Base-by-base conservation (phyloP, 2,888 invertebrate species). In the Tetramorium bicarinatum region DNA sequence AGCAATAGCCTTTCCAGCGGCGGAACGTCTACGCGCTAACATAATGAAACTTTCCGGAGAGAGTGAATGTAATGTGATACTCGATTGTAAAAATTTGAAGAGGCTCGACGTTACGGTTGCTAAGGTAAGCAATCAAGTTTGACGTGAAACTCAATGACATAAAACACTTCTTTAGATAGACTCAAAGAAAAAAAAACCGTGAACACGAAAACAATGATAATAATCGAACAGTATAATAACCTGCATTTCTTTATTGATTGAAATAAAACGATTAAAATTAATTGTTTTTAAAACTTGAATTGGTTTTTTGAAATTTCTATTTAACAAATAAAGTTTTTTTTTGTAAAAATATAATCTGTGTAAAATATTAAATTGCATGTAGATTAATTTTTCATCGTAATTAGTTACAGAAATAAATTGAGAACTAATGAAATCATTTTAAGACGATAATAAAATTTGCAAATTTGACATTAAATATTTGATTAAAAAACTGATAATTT, bases 1-100 rank as follows among this genome's bases (percentile, higher is more conserved):
- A 89, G 96, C 97, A 91, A 95, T 98, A 74, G 95, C 97, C 81
- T 98, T 97, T 95, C 97, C 98, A n/a, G 97, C 98, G 4, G 97
- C 98, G 0, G 98, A 98, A 95, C 97, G 96, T 95, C 95, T 98
- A 91, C 95, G 96, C 67, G 95, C 95, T 84, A 91, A 91, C 25
- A 93, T 96, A 75, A 94, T 96, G 83, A 93, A 92, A 54, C 85
- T 92, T 56, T 90, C 90, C 11, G 89, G 91, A 59, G 85, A 88
- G 56, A 91, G 87, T 64, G 83, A 81, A 13, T 87, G 89, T 80
- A 89, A 92, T 29, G 94, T 96, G 38, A 92, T 95, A 62, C 91
- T 96, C 15, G 95, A 96, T 91, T 96, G 96, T n/a, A 95, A 95
- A 86, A 96, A 96, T 88, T 95, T 97, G 47, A 95, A 95, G 76